Evolutionary conservation across 2,888 invertebrate genomes (phyloP), one percentile per base, ranked within the genome.

Genomic region (Drosophila mettleri): DNA sequence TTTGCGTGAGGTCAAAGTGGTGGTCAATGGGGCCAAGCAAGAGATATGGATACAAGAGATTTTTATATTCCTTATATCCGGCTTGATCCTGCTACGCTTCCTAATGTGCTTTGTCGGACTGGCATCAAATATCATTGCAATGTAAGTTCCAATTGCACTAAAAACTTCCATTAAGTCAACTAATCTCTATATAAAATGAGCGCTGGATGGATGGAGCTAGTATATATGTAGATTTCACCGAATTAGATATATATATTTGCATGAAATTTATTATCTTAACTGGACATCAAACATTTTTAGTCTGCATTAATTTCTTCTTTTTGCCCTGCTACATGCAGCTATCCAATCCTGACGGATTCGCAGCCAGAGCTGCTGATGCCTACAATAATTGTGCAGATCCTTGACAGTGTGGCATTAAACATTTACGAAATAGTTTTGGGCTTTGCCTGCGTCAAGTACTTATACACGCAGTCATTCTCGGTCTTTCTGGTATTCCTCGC

Each of bases 301-400:
- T n/a, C n/a, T n/a, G n/a, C 10, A 43, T 6, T 43, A 5, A 38
- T 18, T 10, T 38, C 10, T 36, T 36, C 36, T 18, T 38, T 38
- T 1, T 2, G 10, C 4, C 20, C 10, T 33, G 14, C 14, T 8
- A 14, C 18, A 22, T 16, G 9, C 29, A 92, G 92, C 9, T 91
- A 89, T 76, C 92, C 92, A 1, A 89, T 92, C 41, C 64, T 92
- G 43, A 85, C 88, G 7, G 79, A 90, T 24, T 83, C 89, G 0
- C 74, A 88, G 24, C 74, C 88, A 5, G 91, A 92, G 36, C 67
- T 92, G 12, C 67, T 92, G 4, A 61, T 90, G 61, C 92, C 92
- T 16, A 83, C 90, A 3, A 89, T 92, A 18, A 52, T 89, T 18
- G 59, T 83, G 1, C 91, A 90, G 70, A 58, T 80, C 12, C 31